Percentiles rank a stretch among this genome's conserved stretches.
phyloP scores from a whole-genome alignment of 2,888 invertebrate genomes.

The Protula sp. region DNA sequence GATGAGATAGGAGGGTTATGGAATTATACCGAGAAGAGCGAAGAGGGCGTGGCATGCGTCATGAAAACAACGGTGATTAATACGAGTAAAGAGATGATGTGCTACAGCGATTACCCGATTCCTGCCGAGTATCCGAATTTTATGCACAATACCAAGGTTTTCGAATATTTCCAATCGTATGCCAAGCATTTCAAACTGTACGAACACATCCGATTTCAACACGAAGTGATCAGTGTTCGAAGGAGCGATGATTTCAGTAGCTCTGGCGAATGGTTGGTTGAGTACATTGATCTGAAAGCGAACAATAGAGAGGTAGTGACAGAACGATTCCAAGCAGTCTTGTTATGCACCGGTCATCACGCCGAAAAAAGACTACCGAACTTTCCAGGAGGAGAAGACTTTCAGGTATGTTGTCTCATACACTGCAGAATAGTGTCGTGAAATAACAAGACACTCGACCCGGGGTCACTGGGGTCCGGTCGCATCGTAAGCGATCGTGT shows the following conservation, averaged over 20 bases:
- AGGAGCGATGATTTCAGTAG: slow-evolving; percentile 29
- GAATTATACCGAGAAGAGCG: slow-evolving; percentile 31
- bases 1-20: slow-evolving; percentile 44
- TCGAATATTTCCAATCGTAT: slow-evolving; percentile 47
- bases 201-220: slow-evolving; percentile 38
- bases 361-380: slow-evolving; percentile 25
- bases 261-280: slow-evolving; percentile 43
- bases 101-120: slow-evolving; percentile 50
- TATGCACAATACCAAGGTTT: slow-evolving; percentile 48
- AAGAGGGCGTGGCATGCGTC: slow-evolving; percentile 17
- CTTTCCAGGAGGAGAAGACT: slow-evolving; percentile 17
- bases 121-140: slow-evolving; percentile 44
- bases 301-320: slow-evolving; percentile 10
- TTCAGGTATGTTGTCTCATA: not conserved
- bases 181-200: slow-evolving; percentile 39
- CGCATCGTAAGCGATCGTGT: too few relatives aligned
- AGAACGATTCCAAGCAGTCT: slow-evolving; percentile 38
- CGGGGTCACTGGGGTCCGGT: too few relatives aligned
- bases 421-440: too few relatives aligned
- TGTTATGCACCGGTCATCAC: slow-evolving; percentile 45
- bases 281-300: slow-evolving; percentile 33
- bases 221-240: slow-evolving; percentile 21
- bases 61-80: slow-evolving; percentile 44
- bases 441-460: too few relatives aligned
- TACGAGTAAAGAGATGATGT: slow-evolving; percentile 41